Conservation (phyloP, 1,140 invertebrate genomes). For the Stegodyphus dumicola region DNA sequence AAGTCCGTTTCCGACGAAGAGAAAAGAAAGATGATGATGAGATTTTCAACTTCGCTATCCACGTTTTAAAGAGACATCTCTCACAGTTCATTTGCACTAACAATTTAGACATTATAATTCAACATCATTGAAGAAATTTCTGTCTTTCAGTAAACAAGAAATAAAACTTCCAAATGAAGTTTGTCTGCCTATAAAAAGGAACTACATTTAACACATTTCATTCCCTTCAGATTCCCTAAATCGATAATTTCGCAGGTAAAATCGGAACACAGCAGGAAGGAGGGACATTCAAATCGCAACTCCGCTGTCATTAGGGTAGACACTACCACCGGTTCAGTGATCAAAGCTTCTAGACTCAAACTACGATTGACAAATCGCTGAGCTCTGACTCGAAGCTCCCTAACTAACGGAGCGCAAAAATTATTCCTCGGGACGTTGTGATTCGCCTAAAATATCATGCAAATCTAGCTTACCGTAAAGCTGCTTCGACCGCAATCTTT, state of each 20-base stretch:
- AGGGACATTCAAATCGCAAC: background rate
- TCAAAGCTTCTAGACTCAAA: conserved; percentile 1
- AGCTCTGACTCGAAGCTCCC: background rate
- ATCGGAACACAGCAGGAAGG: background rate
- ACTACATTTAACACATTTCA: background rate
- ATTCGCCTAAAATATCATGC: conserved; percentile 4
- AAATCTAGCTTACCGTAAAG: conserved; percentile 26
- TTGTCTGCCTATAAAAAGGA: background rate
- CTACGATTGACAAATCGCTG: conserved; percentile 15
- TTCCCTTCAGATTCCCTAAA: background rate
- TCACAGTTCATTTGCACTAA: too few species aligned
- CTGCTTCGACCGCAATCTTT: conserved; percentile 7
- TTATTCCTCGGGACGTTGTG: background rate
- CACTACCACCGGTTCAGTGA: conserved; percentile 13
- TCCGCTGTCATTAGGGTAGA: conserved; percentile 11
- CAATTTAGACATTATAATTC: too few species aligned
- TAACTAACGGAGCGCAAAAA: conserved; percentile 9
- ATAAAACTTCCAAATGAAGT: background rate
- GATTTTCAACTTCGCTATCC: too few species aligned
- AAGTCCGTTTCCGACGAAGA: too few species aligned
- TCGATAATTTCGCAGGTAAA: background rate
- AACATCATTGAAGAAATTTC: too few species aligned
- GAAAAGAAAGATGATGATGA: too few species aligned
- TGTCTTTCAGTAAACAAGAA: too few species aligned
- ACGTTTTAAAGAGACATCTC: too few species aligned